Evolutionary conservation across 1,140 invertebrate genomes (phyloP).

Genomic region (Physella acuta): DNA sequence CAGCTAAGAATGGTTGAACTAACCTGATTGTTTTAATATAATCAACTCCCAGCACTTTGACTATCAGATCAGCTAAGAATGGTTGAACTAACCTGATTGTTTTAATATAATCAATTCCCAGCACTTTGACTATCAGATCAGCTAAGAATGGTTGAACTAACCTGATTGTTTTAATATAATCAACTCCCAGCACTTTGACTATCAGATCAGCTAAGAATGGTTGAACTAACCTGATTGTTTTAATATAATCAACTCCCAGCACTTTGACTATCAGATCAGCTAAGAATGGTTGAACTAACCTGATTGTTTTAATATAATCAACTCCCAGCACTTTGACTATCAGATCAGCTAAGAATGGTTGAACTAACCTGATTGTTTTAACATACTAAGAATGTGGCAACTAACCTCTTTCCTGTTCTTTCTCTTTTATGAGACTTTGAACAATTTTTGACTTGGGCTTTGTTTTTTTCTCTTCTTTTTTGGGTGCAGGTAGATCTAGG

Average conservation of each 20-base stretch:
- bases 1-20: too few species aligned
- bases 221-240: background rate
- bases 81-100: too few species aligned
- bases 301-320: background rate
- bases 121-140: too few species aligned
- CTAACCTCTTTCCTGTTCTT: conserved; percentile 7
- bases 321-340: background rate
- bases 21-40: too few species aligned
- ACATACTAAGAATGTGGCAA: background rate
- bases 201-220: too few species aligned
- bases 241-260: background rate
- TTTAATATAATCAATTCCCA: too few species aligned
- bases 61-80: too few species aligned
- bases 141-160: too few species aligned
- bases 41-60: too few species aligned
- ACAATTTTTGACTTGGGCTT: background rate
- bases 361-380: background rate
- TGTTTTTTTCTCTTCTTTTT: conserved; percentile 5
- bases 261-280: background rate
- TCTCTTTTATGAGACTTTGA: conserved; percentile 7
- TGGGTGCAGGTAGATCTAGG: background rate
- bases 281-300: background rate
- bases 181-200: too few species aligned
- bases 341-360: background rate
- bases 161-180: too few species aligned